These are phyloP conservation scores for Phymatocera aterrima DNA, from an alignment of 2,888 invertebrate species.

Conservation along the genomic window DNA sequence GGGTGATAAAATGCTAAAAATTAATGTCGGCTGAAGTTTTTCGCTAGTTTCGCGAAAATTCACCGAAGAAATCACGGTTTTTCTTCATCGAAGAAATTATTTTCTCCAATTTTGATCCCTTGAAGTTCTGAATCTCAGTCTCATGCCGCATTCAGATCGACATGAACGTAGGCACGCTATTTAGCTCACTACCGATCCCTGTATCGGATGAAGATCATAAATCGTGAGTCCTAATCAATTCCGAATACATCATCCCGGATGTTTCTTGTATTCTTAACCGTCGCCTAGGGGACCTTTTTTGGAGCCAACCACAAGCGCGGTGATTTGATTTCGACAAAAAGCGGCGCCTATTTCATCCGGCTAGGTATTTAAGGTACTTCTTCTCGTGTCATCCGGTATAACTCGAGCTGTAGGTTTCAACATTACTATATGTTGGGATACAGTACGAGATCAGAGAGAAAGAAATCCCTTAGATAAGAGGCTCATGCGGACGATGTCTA, in stretches of 20 bases:
- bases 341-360: neutral
- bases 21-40: too few species aligned
- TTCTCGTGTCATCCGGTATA: conserved; percentile 18
- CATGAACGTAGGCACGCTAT: too few species aligned
- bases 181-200: too few species aligned
- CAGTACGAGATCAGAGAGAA: neutral
- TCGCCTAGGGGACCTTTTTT: conserved; percentile 12
- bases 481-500: neutral
- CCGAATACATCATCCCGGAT: neutral
- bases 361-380: neutral
- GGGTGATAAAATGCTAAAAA: too few species aligned
- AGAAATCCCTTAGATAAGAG: conserved; percentile 3
- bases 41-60: too few species aligned
- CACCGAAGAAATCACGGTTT: too few species aligned
- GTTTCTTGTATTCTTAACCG: neutral
- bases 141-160: too few species aligned
- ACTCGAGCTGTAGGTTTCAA: neutral
- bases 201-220: too few species aligned
- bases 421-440: neutral
- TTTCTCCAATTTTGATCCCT: too few species aligned
- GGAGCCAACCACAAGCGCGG: conserved; percentile 34
- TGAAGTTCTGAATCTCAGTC: too few species aligned
- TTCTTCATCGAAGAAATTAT: too few species aligned
- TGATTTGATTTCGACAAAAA: conserved; percentile 23
- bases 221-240: too few species aligned